phyloP scores from a whole-genome alignment of 2,797 vertebrate genomes.

The Myiotriccus ornatus region DNA sequence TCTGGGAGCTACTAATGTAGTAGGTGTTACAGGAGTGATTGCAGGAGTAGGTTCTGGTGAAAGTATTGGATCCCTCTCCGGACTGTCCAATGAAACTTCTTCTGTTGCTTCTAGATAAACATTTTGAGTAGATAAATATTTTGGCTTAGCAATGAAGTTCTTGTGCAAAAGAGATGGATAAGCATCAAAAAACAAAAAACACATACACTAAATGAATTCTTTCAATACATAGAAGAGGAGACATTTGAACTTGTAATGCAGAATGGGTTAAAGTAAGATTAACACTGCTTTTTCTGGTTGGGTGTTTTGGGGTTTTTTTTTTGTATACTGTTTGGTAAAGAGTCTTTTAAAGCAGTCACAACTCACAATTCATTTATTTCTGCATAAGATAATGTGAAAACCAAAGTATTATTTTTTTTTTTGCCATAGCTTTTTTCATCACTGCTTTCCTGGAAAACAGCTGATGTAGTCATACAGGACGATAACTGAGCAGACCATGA shows the following conservation, averaged over 20 bases:
- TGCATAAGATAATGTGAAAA: not conserved
- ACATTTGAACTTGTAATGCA: not conserved
- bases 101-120: constrained; percentile 89
- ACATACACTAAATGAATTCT: rapidly evolving
- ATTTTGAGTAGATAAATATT: constrained; percentile 49
- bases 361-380: not conserved
- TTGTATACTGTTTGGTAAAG: not conserved
- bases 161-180: not conserved
- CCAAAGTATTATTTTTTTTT: not conserved
- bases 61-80: constrained; percentile 88
- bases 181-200: not conserved
- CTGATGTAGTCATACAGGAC: not conserved
- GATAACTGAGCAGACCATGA: not conserved
- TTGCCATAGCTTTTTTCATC: not conserved
- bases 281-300: not conserved
- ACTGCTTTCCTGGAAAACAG: not conserved
- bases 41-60: constrained; percentile 92
- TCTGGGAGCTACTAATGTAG: constrained; percentile 83
- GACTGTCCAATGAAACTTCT: constrained; percentile 95
- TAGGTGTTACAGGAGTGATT: constrained; percentile 91
- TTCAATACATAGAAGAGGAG: not conserved
- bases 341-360: not conserved
- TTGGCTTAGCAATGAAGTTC: constrained; percentile 14
- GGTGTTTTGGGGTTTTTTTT: not conserved
- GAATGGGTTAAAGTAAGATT: not conserved